These are phyloP conservation scores for Alcedo quadribrachys DNA, from an alignment of 2,797 vertebrate species.

Conservation along the genomic window DNA sequence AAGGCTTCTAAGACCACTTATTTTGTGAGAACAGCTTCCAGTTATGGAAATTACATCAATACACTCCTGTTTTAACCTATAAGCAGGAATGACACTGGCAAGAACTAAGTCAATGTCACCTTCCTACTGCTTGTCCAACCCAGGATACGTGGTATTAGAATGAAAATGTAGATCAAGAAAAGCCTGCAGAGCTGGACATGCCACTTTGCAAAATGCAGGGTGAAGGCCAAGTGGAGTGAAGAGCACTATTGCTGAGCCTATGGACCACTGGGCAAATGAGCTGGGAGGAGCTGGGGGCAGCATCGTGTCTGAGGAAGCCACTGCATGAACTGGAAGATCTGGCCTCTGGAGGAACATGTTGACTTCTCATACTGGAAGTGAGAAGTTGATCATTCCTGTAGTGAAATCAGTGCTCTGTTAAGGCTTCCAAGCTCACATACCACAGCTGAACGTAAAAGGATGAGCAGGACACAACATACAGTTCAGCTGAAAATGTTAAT, in stretches of 20 bases:
- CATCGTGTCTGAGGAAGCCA: background rate
- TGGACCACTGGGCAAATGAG: fast-evolving
- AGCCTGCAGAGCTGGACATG: background rate
- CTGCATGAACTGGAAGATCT: background rate
- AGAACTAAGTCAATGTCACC: background rate
- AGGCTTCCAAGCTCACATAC: background rate
- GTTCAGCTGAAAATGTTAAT: background rate
- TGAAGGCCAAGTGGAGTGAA: background rate
- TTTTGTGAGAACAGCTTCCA: background rate
- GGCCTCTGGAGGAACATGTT: background rate
- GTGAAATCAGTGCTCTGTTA: background rate
- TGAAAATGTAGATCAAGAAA: background rate
- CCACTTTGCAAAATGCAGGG: fast-evolving
- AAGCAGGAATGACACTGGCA: background rate
- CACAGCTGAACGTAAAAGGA: fast-evolving
- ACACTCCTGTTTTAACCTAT: background rate
- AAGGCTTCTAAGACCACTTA: background rate
- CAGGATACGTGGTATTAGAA: background rate
- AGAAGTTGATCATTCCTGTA: background rate
- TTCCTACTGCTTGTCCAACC: background rate
- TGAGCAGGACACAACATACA: background rate
- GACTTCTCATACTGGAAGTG: background rate
- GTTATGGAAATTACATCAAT: background rate
- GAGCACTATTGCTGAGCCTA: fast-evolving
- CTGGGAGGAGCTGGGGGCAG: background rate